Percentiles rank a stretch among this genome's conserved stretches.
Conservation (phyloP, 2,797 vertebrate species). For the Pangasius mekongensis region DNA sequence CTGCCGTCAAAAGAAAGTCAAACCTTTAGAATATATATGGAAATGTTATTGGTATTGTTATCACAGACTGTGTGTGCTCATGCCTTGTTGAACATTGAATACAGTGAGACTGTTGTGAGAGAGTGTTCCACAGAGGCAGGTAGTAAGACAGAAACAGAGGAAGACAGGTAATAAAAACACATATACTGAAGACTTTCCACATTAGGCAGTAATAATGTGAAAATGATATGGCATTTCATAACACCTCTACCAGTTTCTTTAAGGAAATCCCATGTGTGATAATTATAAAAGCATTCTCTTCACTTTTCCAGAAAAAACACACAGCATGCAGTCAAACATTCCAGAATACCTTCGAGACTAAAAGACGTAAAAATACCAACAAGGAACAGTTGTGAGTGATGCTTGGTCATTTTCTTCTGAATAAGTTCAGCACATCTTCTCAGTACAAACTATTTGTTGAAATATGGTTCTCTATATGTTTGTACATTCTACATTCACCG, state of each 20-base stretch:
- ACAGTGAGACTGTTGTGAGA: not conserved
- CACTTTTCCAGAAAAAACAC: not conserved
- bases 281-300: not conserved
- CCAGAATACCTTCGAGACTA: not conserved
- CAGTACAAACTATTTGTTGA: not conserved
- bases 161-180: conserved; percentile 1
- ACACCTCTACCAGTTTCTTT: conserved; percentile 1
- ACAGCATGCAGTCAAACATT: not conserved
- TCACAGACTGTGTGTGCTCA: not conserved
- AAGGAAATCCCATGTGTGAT: not conserved
- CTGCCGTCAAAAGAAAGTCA: not conserved
- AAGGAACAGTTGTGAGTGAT: not conserved
- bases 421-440: not conserved
- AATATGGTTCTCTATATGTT: not conserved
- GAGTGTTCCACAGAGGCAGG: not conserved
- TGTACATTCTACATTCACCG: not conserved
- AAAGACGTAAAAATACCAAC: not conserved
- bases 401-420: not conserved
- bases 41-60: not conserved
- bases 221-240: conserved; percentile 35
- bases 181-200: conserved; percentile 8
- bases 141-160: not conserved
- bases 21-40: too few species aligned
- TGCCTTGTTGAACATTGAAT: not conserved
- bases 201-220: conserved; percentile 31